Evolutionary conservation across 1,140 invertebrate species (phyloP).

Genomic region (Polypedilum vanderplanki): DNA sequence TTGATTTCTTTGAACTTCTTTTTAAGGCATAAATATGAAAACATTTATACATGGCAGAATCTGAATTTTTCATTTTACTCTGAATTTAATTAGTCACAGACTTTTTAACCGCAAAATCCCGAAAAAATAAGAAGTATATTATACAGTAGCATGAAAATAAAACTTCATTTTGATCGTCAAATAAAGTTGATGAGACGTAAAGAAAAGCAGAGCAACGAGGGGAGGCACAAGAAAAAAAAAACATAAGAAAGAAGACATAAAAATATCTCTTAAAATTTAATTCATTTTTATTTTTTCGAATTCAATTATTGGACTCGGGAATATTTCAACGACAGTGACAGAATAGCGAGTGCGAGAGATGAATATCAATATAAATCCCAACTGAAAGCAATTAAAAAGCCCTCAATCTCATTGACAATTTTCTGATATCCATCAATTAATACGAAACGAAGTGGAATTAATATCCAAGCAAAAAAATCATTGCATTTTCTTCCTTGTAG

Average conservation of each 20-base stretch:
- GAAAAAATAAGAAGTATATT: background rate
- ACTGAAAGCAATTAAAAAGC: constrained; percentile 19
- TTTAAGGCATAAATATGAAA: constrained; percentile 18
- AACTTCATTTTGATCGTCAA: constrained; percentile 28
- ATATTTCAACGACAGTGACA: background rate
- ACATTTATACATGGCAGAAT: constrained; percentile 5
- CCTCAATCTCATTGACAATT: background rate
- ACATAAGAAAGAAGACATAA: background rate
- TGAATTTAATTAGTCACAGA: constrained; percentile 29
- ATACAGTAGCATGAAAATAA: background rate
- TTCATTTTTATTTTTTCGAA: background rate
- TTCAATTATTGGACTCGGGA: background rate
- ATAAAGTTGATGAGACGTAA: constrained; percentile 29
- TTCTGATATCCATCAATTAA: constrained; percentile 29
- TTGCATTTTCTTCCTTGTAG: background rate
- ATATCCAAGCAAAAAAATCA: background rate
- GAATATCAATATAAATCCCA: background rate
- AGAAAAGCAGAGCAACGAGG: background rate
- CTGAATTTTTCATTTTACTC: background rate
- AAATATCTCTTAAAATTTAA: background rate
- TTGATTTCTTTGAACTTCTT: constrained; percentile 28
- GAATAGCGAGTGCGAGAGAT: background rate
- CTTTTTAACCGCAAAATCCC: constrained; percentile 25
- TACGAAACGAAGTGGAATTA: constrained; percentile 21
- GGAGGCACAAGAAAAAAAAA: background rate